Conservation (phyloP, 2,888 invertebrate species). For the Lasioglossum pauxillum region DNA sequence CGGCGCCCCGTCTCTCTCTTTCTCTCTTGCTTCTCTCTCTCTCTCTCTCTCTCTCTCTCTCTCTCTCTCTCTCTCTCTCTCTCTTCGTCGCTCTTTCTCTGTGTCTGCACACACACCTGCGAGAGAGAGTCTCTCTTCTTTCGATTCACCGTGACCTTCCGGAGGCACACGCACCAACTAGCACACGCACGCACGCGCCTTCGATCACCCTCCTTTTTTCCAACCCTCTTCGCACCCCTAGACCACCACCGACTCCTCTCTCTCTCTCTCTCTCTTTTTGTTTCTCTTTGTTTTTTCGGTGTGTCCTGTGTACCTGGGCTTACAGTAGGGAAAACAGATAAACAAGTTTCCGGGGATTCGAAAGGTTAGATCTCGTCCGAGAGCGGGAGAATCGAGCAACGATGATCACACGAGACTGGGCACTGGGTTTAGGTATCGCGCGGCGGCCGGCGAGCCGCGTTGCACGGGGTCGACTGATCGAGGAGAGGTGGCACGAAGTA, state of each 20-base stretch:
- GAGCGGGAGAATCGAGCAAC: background rate
- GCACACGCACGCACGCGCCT: conserved; percentile 50
- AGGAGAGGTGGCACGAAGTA: conserved; percentile 72
- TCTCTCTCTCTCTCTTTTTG: background rate
- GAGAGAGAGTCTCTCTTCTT: background rate
- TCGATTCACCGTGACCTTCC: conserved; percentile 48
- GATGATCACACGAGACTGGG: conserved; percentile 29
- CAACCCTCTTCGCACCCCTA: background rate
- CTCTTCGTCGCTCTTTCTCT: conserved; percentile 28
- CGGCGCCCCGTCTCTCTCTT: conserved; percentile 16
- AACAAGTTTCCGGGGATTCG: background rate
- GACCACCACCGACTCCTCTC: background rate
- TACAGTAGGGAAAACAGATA: background rate
- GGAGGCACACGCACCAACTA: conserved; percentile 34
- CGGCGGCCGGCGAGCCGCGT: conserved; percentile 83
- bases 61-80: conserved; percentile 26
- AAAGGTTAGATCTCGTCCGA: background rate
- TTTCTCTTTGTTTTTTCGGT: background rate
- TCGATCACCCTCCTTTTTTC: background rate
- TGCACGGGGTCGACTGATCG: conserved; percentile 84
- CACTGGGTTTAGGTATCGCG: conserved; percentile 65
- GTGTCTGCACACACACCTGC: conserved; percentile 21
- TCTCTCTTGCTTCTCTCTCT: conserved; percentile 25
- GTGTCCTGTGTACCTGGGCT: background rate
- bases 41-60: conserved; percentile 28